Percentiles rank a stretch among this genome's conserved stretches.
Evolutionary conservation across 2,113 vertebrate genomes (phyloP).

Genomic region (Tricholaema leucomelas): DNA sequence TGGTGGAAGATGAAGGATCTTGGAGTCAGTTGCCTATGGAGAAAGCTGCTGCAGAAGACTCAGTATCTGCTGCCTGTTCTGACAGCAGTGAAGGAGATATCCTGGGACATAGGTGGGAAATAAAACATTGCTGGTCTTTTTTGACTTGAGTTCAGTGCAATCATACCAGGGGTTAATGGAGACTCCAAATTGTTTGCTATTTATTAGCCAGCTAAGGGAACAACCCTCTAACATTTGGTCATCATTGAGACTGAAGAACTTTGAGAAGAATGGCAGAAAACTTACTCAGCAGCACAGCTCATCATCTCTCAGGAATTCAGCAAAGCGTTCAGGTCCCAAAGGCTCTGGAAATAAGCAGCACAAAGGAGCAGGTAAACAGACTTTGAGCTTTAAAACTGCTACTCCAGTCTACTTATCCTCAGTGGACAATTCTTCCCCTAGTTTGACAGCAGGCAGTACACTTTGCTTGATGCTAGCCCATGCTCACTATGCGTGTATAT

Average conservation of each 20-base stretch:
- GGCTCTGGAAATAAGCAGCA: not conserved
- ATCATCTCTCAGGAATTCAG: not conserved
- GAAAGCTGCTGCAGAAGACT: not conserved
- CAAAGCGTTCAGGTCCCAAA: rapidly evolving
- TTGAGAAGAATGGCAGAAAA: not conserved
- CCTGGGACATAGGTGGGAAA: not conserved
- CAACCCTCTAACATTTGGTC: not conserved
- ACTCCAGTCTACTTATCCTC: not conserved
- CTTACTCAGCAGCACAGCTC: not conserved
- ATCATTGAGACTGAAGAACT: not conserved
- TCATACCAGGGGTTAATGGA: not conserved
- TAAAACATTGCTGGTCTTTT: not conserved
- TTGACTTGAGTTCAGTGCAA: not conserved
- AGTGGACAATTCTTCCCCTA: not conserved
- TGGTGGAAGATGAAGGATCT: not conserved
- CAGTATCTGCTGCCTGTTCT: not conserved
- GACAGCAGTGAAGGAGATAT: not conserved
- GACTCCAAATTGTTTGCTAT: not conserved
- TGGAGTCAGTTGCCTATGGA: not conserved
- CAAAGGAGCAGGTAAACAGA: not conserved
- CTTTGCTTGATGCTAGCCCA: not conserved
- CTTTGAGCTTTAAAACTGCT: not conserved
- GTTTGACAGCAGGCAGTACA: too few relatives aligned
- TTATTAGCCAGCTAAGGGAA: not conserved
- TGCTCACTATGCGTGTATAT: not conserved